Base-by-base conservation (phyloP, 2,797 vertebrate genomes). In the Coccyzus lansbergi region DNA sequence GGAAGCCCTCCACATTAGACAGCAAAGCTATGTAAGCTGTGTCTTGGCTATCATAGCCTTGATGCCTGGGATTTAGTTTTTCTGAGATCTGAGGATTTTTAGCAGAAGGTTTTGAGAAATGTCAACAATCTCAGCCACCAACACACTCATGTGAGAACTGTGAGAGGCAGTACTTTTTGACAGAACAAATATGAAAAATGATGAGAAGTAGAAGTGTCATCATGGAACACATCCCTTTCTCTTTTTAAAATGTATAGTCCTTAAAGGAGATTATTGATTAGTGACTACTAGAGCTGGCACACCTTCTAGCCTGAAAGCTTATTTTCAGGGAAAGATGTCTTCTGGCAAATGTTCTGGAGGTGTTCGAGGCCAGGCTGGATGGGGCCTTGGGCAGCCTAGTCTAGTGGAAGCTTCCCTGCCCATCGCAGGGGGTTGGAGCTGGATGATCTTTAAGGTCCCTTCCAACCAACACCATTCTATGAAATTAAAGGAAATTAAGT, bases 281-380 rank as follows among this genome's bases (percentile, higher is more conserved):
- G 34, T 72, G 69, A 64, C n/a, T 83, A 76, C 86, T 86, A 76
- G 69, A 87, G 59, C 53, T 91, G 75, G 53, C 49, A 49, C 67
- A 59, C 44, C 33, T 91, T 93, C 49, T 82, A 77, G 12, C n/a
- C 79, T 88, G 83, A 56, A 95, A 93, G n/a, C 78, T 83, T 70
- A 17, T 82, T 94, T 68, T 80, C 22, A 53, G 60, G n/a, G 31
- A 78, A 52, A 83, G 40, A 79, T 91, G 26, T 91, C 84, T 77
- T 89, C 58, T 87, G 36, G 26, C 34, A 87, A 91, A 38, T 38
- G 38, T 38, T 38, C 38, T 38, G 38, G 38, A 38, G 38, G 38
- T 38, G 38, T 38, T 38, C 38, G 12, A 38, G 38, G 38, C 38
- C 38, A 38, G 38, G 38, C 38, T 38, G 38, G 38, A 38, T 38